A percentile compares a stretch with the other conserved stretches of the same genome.
Conservation (phyloP, 2,888 invertebrate genomes). For the Scaptomyza reducta region DNA sequence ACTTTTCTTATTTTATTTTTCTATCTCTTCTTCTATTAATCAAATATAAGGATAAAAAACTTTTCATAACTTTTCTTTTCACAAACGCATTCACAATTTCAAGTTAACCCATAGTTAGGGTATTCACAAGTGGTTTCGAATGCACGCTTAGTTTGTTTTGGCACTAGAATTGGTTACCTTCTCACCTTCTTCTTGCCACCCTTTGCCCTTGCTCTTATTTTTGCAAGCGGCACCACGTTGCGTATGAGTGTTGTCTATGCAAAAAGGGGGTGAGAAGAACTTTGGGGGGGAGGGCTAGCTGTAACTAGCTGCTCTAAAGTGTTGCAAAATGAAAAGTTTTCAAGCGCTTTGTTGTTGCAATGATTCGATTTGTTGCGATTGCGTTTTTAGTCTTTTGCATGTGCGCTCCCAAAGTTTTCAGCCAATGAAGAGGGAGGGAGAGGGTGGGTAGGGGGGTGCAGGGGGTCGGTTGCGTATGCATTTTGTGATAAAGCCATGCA, state of each 20-base stretch:
- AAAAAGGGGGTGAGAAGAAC: slow-evolving; percentile 21
- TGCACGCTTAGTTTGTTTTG: slow-evolving; percentile 68
- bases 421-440: background rate
- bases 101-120: slow-evolving; percentile 7
- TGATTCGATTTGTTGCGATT: slow-evolving; percentile 79
- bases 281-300: background rate
- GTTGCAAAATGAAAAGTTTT: slow-evolving; percentile 74
- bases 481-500: slow-evolving; percentile 69
- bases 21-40: no score
- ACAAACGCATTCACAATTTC: background rate
- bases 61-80: no score
- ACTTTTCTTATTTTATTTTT: no score
- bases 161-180: slow-evolving; percentile 34
- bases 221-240: slow-evolving; percentile 19
- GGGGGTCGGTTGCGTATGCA: slow-evolving; percentile 31
- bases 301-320: slow-evolving; percentile 50
- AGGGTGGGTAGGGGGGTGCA: background rate
- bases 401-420: slow-evolving; percentile 63
- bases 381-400: slow-evolving; percentile 78
- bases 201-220: background rate
- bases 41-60: no score
- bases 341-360: slow-evolving; percentile 67
- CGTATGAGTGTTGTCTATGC: slow-evolving; percentile 49
- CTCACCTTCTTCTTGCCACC: slow-evolving; percentile 8
- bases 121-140: slow-evolving; percentile 43